These are phyloP conservation scores for Eumacrocentrus americanus DNA, from an alignment of 2,888 invertebrate species.

Conservation along the genomic window DNA sequence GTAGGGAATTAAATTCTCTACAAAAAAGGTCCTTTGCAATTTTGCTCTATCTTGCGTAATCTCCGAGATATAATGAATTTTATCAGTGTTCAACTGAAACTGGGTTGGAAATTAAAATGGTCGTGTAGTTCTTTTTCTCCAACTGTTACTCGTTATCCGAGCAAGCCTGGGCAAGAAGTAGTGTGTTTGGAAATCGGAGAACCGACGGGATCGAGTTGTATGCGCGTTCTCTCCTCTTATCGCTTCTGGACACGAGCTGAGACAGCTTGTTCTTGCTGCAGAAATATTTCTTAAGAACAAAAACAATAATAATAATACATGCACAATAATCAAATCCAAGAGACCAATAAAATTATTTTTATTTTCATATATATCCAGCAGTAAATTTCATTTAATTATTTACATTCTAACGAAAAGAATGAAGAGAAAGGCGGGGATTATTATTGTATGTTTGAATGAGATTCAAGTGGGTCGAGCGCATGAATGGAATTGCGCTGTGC, in stretches of 20 bases:
- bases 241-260: constrained; percentile 4
- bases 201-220: constrained; percentile 2
- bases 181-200: constrained; percentile 25
- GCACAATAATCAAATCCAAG: no score
- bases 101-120: not conserved
- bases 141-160: constrained; percentile 12
- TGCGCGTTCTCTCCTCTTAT: constrained; percentile 13
- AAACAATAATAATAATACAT: no score
- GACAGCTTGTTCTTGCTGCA: not conserved
- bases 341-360: no score
- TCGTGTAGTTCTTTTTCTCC: constrained; percentile 2
- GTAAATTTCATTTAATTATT: no score
- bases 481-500: constrained; percentile 48
- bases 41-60: not conserved
- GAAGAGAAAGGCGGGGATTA: no score
- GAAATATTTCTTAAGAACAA: no score
- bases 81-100: not conserved
- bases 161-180: constrained; percentile 1
- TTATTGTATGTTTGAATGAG: no score
- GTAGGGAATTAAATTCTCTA: no score
- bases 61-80: constrained; percentile 4
- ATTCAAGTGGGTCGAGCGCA: constrained; percentile 51
- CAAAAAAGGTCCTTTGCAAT: no score
- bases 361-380: no score
- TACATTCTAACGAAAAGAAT: no score